phyloP scores from a whole-genome alignment of 1,140 invertebrate species.

The Lerema accius region DNA sequence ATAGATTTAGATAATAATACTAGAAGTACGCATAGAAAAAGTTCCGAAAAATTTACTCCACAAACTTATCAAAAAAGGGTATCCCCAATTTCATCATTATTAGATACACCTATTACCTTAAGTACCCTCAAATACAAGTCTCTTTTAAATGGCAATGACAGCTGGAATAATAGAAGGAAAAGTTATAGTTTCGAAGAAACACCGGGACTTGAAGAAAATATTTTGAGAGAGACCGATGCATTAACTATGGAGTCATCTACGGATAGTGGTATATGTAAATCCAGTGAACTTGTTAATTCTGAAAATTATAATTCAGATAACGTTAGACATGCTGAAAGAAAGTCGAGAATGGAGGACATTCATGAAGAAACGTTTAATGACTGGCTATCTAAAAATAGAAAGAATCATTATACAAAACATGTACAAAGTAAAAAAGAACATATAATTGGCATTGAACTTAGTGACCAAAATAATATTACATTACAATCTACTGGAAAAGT shows the following conservation, averaged over 20 bases:
- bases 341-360: conserved; percentile 29
- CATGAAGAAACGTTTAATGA: conserved; percentile 71
- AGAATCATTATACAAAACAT: conserved; percentile 37
- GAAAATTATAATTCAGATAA: conserved; percentile 50
- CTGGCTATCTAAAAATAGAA: conserved; percentile 72
- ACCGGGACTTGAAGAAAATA: conserved; percentile 67
- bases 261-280: conserved; percentile 88
- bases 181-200: conserved; percentile 90
- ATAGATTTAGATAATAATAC: conserved; percentile 77
- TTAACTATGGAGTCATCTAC: conserved; percentile 86
- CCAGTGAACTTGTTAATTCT: conserved; percentile 84
- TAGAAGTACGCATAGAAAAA: conserved; percentile 59
- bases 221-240: conserved; percentile 75
- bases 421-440: conserved; percentile 44
- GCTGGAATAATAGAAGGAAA: conserved; percentile 88
- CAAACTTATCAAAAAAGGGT: conserved; percentile 47
- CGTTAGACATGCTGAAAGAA: conserved; percentile 37
- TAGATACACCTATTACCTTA: conserved; percentile 64
- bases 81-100: conserved; percentile 56
- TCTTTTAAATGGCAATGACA: conserved; percentile 79
- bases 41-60: conserved; percentile 23
- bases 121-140: conserved; percentile 78
- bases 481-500: conserved; percentile 71
- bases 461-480: conserved; percentile 56
- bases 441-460: conserved; percentile 40